Evolutionary conservation across 2,113 vertebrate species (phyloP).

Genomic region (Mesitornis unicolor): DNA sequence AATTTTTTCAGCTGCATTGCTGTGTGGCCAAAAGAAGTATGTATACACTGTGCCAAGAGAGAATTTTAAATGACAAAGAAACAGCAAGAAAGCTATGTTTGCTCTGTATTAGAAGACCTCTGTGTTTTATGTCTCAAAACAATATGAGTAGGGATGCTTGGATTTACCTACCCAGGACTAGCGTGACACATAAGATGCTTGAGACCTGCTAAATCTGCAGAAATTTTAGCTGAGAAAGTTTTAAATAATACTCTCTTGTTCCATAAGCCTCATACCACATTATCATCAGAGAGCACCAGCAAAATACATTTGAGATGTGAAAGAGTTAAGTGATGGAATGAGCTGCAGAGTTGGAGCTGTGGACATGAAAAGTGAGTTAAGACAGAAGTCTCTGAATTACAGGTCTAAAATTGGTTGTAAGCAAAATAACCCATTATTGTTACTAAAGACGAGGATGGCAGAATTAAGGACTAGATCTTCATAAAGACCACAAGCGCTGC

Average conservation of each 20-base stretch:
- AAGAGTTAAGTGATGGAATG: not conserved
- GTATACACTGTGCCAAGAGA: not conserved
- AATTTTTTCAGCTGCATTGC: conserved; percentile 56
- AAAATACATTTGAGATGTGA: not conserved
- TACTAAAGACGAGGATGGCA: not conserved
- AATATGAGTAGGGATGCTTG: fast-evolving
- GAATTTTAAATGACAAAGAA: conserved; percentile 31
- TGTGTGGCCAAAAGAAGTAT: conserved; percentile 13
- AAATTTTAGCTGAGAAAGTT: not conserved
- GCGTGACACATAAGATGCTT: not conserved
- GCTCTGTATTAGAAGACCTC: not conserved
- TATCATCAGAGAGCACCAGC: not conserved
- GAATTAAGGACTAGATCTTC: not conserved
- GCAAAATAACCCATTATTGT: not conserved
- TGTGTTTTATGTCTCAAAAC: not conserved
- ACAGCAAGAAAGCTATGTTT: not conserved
- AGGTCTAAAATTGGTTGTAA: not conserved
- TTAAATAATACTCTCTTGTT: not conserved
- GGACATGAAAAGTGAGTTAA: not conserved
- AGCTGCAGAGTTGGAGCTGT: not conserved
- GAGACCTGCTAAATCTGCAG: not conserved
- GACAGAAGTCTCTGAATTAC: not conserved
- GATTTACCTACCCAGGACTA: not conserved
- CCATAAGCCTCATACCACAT: not conserved
- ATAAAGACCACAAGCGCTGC: not conserved